Conservation (phyloP, 1,140 invertebrate species). For the Amphibalanus amphitrite region DNA sequence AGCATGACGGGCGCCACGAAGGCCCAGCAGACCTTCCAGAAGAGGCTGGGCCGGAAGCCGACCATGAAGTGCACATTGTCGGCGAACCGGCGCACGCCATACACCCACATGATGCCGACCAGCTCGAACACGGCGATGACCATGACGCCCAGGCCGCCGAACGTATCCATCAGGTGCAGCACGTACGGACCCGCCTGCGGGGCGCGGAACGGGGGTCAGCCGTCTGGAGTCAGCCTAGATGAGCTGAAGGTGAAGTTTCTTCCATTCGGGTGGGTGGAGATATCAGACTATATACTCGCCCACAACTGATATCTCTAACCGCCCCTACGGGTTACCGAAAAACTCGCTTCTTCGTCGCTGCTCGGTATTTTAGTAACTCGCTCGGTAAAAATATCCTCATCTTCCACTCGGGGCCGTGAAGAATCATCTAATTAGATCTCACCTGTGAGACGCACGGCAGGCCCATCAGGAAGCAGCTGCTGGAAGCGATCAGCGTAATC, state of each 20-base stretch:
- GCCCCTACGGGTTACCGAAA: too few relatives aligned
- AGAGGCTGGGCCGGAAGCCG: conserved; percentile 68
- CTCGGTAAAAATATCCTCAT: too few relatives aligned
- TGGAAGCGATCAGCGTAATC: conserved; percentile 39
- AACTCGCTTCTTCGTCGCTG: too few relatives aligned
- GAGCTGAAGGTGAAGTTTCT: too few relatives aligned
- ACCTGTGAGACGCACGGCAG: conserved; percentile 62
- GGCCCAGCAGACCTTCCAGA: conserved; percentile 83
- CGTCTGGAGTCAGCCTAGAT: too few relatives aligned
- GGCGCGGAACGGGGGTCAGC: too few relatives aligned
- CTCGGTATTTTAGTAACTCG: too few relatives aligned
- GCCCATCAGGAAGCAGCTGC: conserved; percentile 44
- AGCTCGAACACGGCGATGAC: conserved; percentile 20
- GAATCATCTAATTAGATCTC: conserved; percentile 25
- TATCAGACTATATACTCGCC: too few relatives aligned
- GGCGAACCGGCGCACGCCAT: conserved; percentile 27
- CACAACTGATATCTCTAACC: too few relatives aligned
- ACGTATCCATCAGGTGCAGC: conserved; percentile 27
- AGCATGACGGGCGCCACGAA: conserved; percentile 73
- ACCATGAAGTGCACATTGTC: conserved; percentile 35
- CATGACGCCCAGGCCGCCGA: conserved; percentile 17
- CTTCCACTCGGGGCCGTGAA: too few relatives aligned
- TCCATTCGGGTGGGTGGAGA: too few relatives aligned
- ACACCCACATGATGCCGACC: conserved; percentile 29
- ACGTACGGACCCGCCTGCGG: conserved; percentile 21